Evolutionary conservation across 2,113 vertebrate species (phyloP).

Genomic region (Campylomormyrus tamandua): DNA sequence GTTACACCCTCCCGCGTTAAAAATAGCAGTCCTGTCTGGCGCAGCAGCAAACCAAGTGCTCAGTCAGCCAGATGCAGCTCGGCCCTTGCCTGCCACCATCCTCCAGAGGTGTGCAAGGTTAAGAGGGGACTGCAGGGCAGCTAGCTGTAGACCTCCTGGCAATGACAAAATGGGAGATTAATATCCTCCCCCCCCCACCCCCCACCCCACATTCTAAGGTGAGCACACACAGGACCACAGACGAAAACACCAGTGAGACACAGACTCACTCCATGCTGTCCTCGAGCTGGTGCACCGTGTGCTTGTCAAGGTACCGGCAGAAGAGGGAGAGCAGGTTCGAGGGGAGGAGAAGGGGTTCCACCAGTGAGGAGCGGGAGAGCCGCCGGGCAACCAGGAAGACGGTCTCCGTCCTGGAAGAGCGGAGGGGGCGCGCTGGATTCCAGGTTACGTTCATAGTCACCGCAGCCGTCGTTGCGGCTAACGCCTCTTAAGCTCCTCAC

Average conservation of each 20-base stretch:
- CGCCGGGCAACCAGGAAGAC: conserved; percentile 82
- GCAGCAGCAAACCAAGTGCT: background rate
- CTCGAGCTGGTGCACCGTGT: conserved; percentile 74
- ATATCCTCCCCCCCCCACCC: background rate
- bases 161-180: background rate
- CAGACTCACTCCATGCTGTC: conserved; percentile 77
- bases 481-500: conserved; percentile 42
- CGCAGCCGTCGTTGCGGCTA: background rate
- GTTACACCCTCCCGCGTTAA: background rate
- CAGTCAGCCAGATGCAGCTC: background rate
- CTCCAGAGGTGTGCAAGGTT: background rate
- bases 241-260: background rate
- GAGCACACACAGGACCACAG: background rate
- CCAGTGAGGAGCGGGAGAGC: conserved; percentile 72
- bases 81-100: background rate
- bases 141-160: conserved; percentile 6
- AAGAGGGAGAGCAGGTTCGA: conserved; percentile 86
- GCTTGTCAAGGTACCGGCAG: conserved; percentile 88
- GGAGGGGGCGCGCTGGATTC: background rate
- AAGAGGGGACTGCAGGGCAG: conserved; percentile 6
- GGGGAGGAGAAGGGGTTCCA: conserved; percentile 80
- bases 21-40: background rate
- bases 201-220: background rate
- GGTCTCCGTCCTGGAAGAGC: conserved; percentile 66
- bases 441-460: background rate